These are phyloP conservation scores for Sphaerophoria rueppellii DNA, from an alignment of 2,888 invertebrate genomes.

Conservation along the genomic window DNA sequence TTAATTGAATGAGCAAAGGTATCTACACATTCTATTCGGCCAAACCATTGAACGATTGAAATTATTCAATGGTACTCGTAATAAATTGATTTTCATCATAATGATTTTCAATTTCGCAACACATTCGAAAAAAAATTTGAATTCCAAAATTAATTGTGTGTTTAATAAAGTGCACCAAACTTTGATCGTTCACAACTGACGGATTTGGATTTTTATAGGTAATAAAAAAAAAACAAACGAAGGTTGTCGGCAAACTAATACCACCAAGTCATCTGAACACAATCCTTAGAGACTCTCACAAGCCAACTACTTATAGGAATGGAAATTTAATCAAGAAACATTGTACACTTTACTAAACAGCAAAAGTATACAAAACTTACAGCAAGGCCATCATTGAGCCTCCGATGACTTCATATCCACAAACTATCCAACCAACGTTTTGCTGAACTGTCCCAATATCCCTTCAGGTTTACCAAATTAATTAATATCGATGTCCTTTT, in stretches of 20 bases:
- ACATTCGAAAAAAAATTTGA: not conserved
- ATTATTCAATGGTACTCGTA: constrained; percentile 5
- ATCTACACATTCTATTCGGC: constrained; percentile 19
- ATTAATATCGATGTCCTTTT: constrained; percentile 74
- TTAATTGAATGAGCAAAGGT: constrained; percentile 4
- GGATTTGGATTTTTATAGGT: too few relatives aligned
- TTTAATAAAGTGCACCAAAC: not conserved
- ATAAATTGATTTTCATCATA: constrained; percentile 19
- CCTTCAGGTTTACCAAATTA: constrained; percentile 70
- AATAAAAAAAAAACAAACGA: constrained; percentile 29
- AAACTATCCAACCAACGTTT: constrained; percentile 28
- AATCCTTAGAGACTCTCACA: constrained; percentile 67
- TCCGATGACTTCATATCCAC: constrained; percentile 13
- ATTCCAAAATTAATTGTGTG: not conserved
- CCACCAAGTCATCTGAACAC: constrained; percentile 39
- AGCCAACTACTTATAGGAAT: constrained; percentile 53
- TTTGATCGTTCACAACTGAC: too few relatives aligned
- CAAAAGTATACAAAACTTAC: constrained; percentile 48
- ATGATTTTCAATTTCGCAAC: not conserved
- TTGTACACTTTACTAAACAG: constrained; percentile 66
- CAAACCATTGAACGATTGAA: constrained; percentile 10
- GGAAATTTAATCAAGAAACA: constrained; percentile 73
- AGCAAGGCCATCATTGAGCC: constrained; percentile 4
- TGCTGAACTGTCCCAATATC: constrained; percentile 62
- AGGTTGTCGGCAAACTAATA: constrained; percentile 3